Percentiles rank a stretch among this genome's conserved stretches.
Conservation (phyloP, 2,888 invertebrate species). For the Baronia brevicornis region DNA sequence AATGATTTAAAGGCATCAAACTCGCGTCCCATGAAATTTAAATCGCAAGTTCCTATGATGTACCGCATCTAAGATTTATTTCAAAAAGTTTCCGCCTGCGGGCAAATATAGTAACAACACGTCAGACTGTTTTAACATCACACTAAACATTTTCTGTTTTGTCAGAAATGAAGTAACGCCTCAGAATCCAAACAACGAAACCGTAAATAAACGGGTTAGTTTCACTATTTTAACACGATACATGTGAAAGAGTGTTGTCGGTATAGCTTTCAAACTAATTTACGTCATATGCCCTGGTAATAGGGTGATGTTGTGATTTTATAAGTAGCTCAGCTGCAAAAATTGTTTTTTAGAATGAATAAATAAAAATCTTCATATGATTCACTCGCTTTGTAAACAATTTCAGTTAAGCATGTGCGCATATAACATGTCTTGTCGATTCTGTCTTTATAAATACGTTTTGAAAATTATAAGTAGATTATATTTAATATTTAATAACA, state of each 20-base stretch:
- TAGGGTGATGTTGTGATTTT: conserved; percentile 8
- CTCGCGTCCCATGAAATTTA: no score
- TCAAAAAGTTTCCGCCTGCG: conserved; percentile 7
- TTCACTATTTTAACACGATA: conserved; percentile 18
- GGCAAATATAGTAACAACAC: conserved; percentile 11
- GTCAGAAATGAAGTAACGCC: conserved; percentile 26
- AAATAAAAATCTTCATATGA: conserved; percentile 5
- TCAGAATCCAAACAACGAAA: conserved; percentile 25
- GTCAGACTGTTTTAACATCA: conserved; percentile 14
- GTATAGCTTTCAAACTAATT: conserved; percentile 11
- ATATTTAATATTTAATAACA: no score
- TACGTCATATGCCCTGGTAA: conserved; percentile 9
- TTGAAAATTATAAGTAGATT: no score
- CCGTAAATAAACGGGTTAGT: conserved; percentile 19
- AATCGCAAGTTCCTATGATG: no score
- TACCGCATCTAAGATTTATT: neutral
- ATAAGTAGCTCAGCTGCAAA: no score
- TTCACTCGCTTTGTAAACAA: conserved; percentile 4
- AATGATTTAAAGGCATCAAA: no score
- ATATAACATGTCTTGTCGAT: conserved; percentile 3
- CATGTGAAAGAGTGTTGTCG: conserved; percentile 12
- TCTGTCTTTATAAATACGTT: neutral
- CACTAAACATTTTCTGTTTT: conserved; percentile 11
- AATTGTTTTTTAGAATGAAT: conserved; percentile 2
- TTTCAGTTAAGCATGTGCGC: neutral